These are phyloP conservation scores for Bathynomus jamesi DNA, from an alignment of 1,140 invertebrate genomes.

Conservation along the genomic window DNA sequence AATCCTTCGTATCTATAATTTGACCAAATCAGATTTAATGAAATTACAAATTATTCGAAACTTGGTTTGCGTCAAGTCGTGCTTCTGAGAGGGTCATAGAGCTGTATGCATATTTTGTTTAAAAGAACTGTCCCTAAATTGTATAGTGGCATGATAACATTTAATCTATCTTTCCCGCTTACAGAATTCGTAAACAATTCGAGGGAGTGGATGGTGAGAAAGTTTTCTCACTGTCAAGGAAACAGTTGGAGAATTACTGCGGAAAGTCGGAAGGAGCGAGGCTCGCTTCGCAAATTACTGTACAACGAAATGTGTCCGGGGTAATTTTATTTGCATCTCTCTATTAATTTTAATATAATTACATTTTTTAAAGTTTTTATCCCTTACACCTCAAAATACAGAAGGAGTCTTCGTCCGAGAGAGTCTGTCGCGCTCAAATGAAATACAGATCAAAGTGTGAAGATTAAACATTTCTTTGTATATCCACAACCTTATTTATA, in stretches of 20 bases:
- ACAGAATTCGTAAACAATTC: constrained; percentile 54
- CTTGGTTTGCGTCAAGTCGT: too few species aligned
- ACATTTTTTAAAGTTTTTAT: neutral
- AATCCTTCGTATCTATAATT: too few species aligned
- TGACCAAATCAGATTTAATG: too few species aligned
- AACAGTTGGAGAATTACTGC: constrained; percentile 59
- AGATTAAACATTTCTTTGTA: too few species aligned
- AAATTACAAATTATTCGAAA: too few species aligned
- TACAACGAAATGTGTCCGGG: constrained; percentile 66
- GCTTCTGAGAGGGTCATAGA: too few species aligned
- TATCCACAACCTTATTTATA: too few species aligned
- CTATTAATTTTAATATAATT: neutral
- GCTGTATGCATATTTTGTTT: too few species aligned
- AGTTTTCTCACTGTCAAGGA: constrained; percentile 56
- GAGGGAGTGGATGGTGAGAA: constrained; percentile 59
- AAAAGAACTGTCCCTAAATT: too few species aligned
- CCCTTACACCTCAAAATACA: neutral
- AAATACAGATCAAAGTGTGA: neutral
- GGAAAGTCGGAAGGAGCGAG: constrained; percentile 61
- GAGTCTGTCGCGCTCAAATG: neutral
- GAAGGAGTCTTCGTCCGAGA: neutral
- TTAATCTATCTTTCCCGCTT: too few species aligned
- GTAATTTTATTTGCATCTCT: constrained; percentile 47
- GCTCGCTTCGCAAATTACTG: constrained; percentile 62
- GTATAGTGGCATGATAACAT: too few species aligned